A percentile compares a stretch with the other conserved stretches of the same genome.
These are phyloP conservation scores for Caretta caretta DNA, from an alignment of 2,113 vertebrate genomes.

Conservation along the genomic window DNA sequence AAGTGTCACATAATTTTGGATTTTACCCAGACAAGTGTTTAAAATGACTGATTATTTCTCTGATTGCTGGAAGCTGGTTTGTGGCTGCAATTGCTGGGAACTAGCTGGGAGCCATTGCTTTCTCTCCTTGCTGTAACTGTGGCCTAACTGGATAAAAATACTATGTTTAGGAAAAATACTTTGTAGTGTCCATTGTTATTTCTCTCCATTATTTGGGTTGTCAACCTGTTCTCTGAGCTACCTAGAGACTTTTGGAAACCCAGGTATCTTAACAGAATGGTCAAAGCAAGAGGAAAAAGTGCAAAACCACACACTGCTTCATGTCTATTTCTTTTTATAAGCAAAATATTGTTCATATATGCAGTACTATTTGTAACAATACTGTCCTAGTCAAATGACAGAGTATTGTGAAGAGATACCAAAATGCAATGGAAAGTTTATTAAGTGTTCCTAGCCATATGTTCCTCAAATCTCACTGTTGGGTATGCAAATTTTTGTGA, in stretches of 20 bases:
- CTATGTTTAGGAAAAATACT: neutral
- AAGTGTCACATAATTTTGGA: neutral
- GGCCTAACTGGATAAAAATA: neutral
- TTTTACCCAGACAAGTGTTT: neutral
- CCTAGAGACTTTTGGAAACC: neutral
- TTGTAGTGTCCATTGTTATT: neutral
- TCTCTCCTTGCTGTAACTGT: neutral
- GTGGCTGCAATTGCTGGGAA: neutral
- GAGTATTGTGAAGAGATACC: neutral
- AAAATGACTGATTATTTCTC: neutral
- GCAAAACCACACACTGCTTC: neutral
- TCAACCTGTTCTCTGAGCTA: neutral
- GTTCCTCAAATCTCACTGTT: neutral
- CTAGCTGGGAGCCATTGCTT: neutral
- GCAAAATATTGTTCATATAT: neutral
- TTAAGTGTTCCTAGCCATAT: neutral
- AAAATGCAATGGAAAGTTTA: neutral
- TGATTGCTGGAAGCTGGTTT: neutral
- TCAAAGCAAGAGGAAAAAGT: fast-evolving
- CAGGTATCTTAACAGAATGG: neutral
- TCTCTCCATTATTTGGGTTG: neutral
- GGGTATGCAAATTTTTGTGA: neutral
- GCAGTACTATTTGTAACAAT: neutral
- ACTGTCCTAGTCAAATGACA: neutral
- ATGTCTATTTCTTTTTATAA: neutral